phyloP scores from a whole-genome alignment of 2,113 vertebrate species.

The Lepidothrix coronata region DNA sequence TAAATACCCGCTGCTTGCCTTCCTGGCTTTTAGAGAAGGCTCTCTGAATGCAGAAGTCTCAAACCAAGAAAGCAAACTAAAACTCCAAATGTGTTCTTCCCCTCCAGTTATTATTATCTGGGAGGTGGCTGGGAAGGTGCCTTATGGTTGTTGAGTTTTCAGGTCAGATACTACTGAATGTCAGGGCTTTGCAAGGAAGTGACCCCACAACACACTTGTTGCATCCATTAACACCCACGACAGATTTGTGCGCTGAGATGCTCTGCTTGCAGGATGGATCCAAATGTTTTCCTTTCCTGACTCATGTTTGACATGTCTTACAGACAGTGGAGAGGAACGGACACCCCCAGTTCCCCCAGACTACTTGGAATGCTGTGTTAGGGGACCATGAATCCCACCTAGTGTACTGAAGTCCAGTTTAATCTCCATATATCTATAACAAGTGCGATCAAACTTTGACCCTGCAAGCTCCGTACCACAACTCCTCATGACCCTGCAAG shows the following conservation, averaged over 20 bases:
- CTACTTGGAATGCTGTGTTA: background rate
- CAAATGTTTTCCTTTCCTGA: background rate
- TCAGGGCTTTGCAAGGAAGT: background rate
- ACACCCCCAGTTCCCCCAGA: background rate
- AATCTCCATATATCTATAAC: background rate
- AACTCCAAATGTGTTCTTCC: background rate
- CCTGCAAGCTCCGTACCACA: background rate
- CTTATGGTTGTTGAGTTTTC: background rate
- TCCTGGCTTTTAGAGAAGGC: background rate
- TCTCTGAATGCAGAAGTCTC: background rate
- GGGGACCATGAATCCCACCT: background rate
- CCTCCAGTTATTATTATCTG: background rate
- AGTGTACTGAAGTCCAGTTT: background rate
- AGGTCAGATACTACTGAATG: background rate
- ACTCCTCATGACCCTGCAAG: background rate
- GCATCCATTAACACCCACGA: background rate
- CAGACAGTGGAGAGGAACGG: background rate
- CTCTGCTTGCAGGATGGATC: background rate
- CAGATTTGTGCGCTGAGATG: background rate
- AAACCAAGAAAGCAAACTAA: background rate
- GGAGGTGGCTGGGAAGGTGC: background rate
- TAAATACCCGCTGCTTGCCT: background rate
- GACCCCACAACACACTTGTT: background rate
- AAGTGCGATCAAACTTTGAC: background rate
- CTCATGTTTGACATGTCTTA: background rate